Percentiles rank a stretch among this genome's conserved stretches.
Evolutionary conservation across 2,113 vertebrate genomes (phyloP).

Genomic region (Malurus cyaneus): DNA sequence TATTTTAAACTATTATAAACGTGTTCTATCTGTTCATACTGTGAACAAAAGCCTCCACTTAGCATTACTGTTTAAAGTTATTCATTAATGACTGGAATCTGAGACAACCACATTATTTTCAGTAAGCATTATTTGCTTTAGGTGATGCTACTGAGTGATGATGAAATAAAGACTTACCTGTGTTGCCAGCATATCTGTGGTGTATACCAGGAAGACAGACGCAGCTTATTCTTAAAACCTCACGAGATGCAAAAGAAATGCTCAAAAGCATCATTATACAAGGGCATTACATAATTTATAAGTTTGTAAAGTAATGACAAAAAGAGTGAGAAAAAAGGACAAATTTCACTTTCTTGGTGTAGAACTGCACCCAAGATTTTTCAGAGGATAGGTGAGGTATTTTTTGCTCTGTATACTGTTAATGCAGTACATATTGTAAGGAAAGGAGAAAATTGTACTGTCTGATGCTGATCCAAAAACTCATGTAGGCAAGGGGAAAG

Average conservation of each 20-base stretch:
- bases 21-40: not conserved
- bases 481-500: not conserved
- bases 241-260: not conserved
- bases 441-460: not conserved
- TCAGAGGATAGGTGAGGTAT: accelerated
- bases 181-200: not conserved
- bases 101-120: not conserved
- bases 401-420: not conserved
- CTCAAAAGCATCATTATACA: not conserved
- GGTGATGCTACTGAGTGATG: not conserved
- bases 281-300: not conserved
- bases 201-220: not conserved
- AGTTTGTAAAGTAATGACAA: not conserved
- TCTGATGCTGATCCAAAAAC: not conserved
- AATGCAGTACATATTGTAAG: not conserved
- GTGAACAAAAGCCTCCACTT: not conserved
- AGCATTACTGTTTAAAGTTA: not conserved
- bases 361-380: not conserved
- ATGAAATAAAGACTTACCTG: not conserved
- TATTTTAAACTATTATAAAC: not conserved
- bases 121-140: not conserved
- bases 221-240: not conserved
- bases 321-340: not conserved
- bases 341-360: not conserved
- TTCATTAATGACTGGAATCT: not conserved